A percentile compares a stretch with the other conserved stretches of the same genome.
These are phyloP conservation scores for Calcarius ornatus DNA, from an alignment of 2,113 vertebrate genomes.

Conservation along the genomic window DNA sequence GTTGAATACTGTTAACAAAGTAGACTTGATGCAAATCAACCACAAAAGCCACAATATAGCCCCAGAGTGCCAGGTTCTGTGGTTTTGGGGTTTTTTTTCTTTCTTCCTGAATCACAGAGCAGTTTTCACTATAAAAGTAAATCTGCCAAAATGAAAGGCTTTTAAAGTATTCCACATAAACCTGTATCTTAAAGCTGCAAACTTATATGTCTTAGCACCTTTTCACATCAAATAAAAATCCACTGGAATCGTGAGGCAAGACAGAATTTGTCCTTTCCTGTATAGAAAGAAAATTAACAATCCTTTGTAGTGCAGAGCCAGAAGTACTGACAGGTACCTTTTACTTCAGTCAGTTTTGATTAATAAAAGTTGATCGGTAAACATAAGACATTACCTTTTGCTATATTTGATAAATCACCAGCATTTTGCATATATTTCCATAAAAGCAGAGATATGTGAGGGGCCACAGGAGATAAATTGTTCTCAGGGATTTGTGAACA, in stretches of 20 bases:
- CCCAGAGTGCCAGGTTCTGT: not conserved
- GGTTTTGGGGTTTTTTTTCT: not conserved
- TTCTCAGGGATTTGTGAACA: not conserved
- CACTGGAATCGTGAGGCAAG: not conserved
- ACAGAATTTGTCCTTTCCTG: not conserved
- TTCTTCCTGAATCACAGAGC: not conserved
- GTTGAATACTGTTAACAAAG: slow-evolving; percentile 27
- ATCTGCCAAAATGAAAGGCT: not conserved
- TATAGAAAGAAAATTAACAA: not conserved
- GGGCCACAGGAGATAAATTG: not conserved
- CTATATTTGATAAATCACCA: not conserved
- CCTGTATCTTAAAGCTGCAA: not conserved
- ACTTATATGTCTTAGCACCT: not conserved
- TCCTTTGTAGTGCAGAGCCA: not conserved
- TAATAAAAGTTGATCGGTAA: slow-evolving; percentile 43
- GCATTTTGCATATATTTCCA: slow-evolving; percentile 27
- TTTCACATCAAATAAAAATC: not conserved
- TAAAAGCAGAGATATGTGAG: not conserved
- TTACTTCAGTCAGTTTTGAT: slow-evolving; percentile 13
- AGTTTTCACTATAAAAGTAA: not conserved
- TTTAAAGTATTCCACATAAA: not conserved
- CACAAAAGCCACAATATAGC: slow-evolving; percentile 11
- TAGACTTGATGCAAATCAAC: slow-evolving; percentile 11
- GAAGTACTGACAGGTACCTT: not conserved
- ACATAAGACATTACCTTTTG: not conserved